These are phyloP conservation scores for Bombycilla garrulus DNA, from an alignment of 2,113 vertebrate genomes.

Conservation along the genomic window DNA sequence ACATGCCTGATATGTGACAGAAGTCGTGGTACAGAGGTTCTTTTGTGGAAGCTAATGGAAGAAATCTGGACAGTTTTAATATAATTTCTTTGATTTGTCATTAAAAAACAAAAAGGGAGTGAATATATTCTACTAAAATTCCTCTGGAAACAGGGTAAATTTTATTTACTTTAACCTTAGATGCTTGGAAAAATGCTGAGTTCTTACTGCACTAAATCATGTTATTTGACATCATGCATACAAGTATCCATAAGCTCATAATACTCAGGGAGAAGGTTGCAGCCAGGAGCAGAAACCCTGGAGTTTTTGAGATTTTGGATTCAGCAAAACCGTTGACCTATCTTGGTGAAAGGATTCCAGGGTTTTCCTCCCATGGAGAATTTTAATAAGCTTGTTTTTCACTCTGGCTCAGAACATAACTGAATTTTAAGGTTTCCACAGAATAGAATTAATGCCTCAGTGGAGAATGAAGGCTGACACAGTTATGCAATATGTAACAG, in stretches of 20 bases:
- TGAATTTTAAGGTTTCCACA: not conserved
- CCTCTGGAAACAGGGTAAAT: not conserved
- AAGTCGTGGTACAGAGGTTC: not conserved
- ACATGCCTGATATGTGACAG: not conserved
- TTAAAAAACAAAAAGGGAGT: fast-evolving
- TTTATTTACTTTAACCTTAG: not conserved
- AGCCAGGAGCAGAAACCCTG: not conserved
- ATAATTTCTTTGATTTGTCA: not conserved
- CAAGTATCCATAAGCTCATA: not conserved
- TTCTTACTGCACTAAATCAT: not conserved
- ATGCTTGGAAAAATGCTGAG: not conserved
- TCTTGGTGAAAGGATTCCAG: not conserved
- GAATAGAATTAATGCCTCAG: not conserved
- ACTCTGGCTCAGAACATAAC: not conserved
- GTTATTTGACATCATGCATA: not conserved
- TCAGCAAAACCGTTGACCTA: not conserved
- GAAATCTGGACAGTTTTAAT: not conserved
- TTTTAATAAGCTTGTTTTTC: not conserved
- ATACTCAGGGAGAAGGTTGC: not conserved
- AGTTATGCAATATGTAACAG: not conserved
- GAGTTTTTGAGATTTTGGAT: not conserved
- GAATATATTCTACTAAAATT: not conserved
- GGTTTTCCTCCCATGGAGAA: not conserved
- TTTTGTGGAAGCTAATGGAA: not conserved
- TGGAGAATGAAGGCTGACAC: not conserved